These are phyloP conservation scores for Amiota communis DNA, from an alignment of 2,888 invertebrate species.

Conservation along the genomic window DNA sequence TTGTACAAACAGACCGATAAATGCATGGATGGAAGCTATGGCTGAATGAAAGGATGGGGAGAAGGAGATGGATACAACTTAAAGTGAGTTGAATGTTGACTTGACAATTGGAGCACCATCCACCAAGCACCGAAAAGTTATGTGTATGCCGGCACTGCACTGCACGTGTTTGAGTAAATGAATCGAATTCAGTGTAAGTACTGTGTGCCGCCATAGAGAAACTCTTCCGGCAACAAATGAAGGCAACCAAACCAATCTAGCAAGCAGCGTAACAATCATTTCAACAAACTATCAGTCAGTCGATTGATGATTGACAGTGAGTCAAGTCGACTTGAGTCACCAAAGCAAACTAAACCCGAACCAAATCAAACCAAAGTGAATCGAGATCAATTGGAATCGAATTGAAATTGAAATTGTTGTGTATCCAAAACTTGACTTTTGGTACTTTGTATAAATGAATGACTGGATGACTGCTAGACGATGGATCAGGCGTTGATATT, in stretches of 20 bases:
- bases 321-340: constrained; percentile 2
- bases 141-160: no score
- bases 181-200: not conserved
- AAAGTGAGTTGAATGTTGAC: no score
- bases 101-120: no score
- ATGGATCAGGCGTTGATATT: constrained; percentile 15
- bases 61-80: no score
- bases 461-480: not conserved
- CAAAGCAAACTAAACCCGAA: not conserved
- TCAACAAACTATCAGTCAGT: not conserved
- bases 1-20: constrained; percentile 15
- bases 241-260: constrained; percentile 14
- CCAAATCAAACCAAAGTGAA: not conserved
- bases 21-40: not conserved
- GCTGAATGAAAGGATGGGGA: no score
- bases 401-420: not conserved
- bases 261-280: not conserved
- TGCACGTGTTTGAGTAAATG: constrained; percentile 27
- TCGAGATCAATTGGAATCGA: not conserved
- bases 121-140: not conserved
- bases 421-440: not conserved
- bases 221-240: constrained; percentile 24
- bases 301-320: constrained; percentile 24
- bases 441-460: not conserved
- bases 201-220: not conserved